Percentiles rank a stretch among this genome's conserved stretches.
Evolutionary conservation across 2,113 vertebrate genomes (phyloP).

Genomic region (Solea senegalensis): DNA sequence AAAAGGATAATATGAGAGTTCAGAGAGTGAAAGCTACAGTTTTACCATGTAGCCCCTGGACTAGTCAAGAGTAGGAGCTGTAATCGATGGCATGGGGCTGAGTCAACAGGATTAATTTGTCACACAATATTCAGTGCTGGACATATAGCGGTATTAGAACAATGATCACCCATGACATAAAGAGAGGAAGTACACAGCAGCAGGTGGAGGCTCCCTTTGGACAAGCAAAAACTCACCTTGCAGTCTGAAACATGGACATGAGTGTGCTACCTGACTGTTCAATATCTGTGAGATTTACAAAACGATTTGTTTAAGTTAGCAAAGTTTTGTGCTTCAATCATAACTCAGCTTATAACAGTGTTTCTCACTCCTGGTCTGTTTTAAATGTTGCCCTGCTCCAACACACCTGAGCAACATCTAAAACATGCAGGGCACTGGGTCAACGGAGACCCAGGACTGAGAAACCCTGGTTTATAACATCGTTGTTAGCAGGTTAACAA

Average conservation of each 20-base stretch:
- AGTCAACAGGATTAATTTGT: background rate
- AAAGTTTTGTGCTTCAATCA: too few species aligned
- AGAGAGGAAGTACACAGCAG: background rate
- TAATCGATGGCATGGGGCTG: background rate
- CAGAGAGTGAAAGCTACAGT: background rate
- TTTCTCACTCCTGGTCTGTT: too few species aligned
- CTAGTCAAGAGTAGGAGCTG: background rate
- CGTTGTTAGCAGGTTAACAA: constrained; percentile 14
- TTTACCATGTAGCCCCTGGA: background rate
- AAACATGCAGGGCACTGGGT: too few species aligned
- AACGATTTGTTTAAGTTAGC: too few species aligned
- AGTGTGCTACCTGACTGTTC: background rate
- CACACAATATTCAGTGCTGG: background rate
- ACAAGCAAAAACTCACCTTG: background rate
- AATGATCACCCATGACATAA: background rate
- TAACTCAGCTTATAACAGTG: background rate
- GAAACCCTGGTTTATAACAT: background rate
- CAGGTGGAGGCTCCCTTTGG: constrained; percentile 3
- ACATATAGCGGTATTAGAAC: background rate
- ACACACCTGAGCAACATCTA: too few species aligned
- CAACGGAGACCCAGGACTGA: too few species aligned
- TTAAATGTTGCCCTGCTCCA: too few species aligned
- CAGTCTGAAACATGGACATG: constrained; percentile 4
- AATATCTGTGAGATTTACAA: background rate
- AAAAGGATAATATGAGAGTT: too few species aligned